Evolutionary conservation across 1,140 invertebrate species (phyloP), one percentile per base, ranked within the genome.

Genomic region (Cyclargus thomasi): DNA sequence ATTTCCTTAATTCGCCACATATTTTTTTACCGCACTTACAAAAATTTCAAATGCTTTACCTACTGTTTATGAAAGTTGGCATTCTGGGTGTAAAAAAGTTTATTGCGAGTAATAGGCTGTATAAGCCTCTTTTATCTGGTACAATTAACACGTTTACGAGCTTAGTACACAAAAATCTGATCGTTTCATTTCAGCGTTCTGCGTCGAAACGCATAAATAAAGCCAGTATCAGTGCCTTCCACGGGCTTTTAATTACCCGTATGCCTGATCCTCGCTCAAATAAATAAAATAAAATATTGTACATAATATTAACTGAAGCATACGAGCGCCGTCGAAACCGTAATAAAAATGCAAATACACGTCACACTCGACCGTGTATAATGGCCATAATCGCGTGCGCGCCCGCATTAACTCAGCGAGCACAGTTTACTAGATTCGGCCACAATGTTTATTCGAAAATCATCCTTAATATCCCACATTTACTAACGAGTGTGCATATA

Each of bases 371-470:
- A 62, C 67, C 68, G 66, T 53, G 55, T 67, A 67, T 75, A 78
- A 76, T 73, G 70, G 70, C 63, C 66, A 78, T 75, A 76, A 77
- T 78, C 77, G 73, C 74, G 70, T 78, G 73, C 78, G 68, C 70
- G 70, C 71, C 73, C 69, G 70, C 73, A 74, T 77, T 70, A 74
- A 76, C 71, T 67, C 66, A 64, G 71, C 70, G 74, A 73, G 75
- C 67, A 71, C 72, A 63, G 73, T 75, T 74, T 71, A 77, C 71
- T 79, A 77, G 79, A 80, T 79, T 80, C 76, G 69, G 69, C 65
- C 68, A 62, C 72, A 68, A 70, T 78, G 78, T 83, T 76, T 78
- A 79, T 78, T 17, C 73, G 78, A 82, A 80, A 74, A 79, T 78
- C 70, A 71, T 65, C 74, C 77, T 77, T 81, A 80, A 78, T 80